A percentile compares a stretch with the other conserved stretches of the same genome.
These are phyloP conservation scores for Lasioglossum leucozonium DNA, from an alignment of 2,888 invertebrate species.

Conservation along the genomic window DNA sequence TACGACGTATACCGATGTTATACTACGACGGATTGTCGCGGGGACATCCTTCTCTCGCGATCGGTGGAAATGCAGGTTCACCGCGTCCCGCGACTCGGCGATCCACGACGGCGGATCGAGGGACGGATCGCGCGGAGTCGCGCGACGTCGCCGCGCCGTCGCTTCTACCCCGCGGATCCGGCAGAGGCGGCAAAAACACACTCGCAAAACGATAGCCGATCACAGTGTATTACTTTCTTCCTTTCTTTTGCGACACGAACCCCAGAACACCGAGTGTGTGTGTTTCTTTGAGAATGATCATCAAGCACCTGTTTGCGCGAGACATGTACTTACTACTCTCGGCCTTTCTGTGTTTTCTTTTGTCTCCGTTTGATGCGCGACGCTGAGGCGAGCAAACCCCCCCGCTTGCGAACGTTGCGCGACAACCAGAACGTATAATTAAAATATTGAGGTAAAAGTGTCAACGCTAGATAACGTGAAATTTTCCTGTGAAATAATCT, in stretches of 20 bases:
- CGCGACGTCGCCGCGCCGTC: neutral
- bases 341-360: neutral
- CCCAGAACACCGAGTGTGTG: constrained; percentile 15
- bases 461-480: too few relatives aligned
- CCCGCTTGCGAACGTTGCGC: too few relatives aligned
- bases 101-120: neutral
- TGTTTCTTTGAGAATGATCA: constrained; percentile 18
- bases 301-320: constrained; percentile 5
- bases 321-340: too few relatives aligned
- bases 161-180: neutral
- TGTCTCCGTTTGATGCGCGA: neutral
- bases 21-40: neutral
- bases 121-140: neutral
- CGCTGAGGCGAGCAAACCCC: constrained; percentile 16
- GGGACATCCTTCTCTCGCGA: neutral
- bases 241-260: neutral
- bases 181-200: neutral
- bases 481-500: too few relatives aligned
- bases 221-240: neutral
- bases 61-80: neutral
- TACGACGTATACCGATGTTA: neutral
- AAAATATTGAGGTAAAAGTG: too few relatives aligned
- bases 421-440: too few relatives aligned
- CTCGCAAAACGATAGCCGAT: neutral
- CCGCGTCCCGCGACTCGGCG: neutral